Evolutionary conservation across 1,140 invertebrate genomes (phyloP), one percentile per base, ranked within the genome.

Genomic region (Phenacoccus solenopsis): DNA sequence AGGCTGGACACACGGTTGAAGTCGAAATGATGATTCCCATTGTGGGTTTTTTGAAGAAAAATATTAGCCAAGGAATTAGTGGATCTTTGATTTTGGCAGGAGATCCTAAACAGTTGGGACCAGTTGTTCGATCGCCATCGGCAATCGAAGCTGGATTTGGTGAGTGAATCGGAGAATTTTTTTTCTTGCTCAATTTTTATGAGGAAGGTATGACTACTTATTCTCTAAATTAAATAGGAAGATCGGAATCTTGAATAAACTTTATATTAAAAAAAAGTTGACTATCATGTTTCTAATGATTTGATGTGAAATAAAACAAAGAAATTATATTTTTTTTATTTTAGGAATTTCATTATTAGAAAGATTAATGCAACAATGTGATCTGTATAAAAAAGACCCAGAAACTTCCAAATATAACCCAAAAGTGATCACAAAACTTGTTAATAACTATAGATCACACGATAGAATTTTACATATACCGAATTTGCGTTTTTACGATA

Each of bases 71-170:
- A 72, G 85, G 86, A 1, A 88, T 90, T 79, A 13, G 30, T 5
- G 5, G 30, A 5, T 13, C 10, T 24, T 64, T 64, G 59, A 16
- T 64, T 9, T 79, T 98, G 3, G 90, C 93, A 72, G 95, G 95
- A 5, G 95, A 98, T 84, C 94, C 92, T n/a, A 82, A 88, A 77
- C 95, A 98, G 79, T 81, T 98, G 28, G 94, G 93, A 0, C 91
- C 94, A 5, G 84, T 96, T 5, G 79, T 94, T 7, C 78, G 85
- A 70, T 91, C 89, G 32, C 80, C 79, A 57, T 80, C 85, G 70
- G 86, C 88, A 0, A 75, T 75, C 21, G 76, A 82, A 7, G 87
- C 82, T 76, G 90, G 90, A 21, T 80, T 93, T 71, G 75, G 72
- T 21, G n/a, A n/a, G n/a, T n/a, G n/a, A n/a, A 32, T 32, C n/a